These are phyloP conservation scores for Mnemiopsis leidyi DNA, from an alignment of 37 sponge, comb jelly and placozoan genomes.

Conservation along the genomic window DNA sequence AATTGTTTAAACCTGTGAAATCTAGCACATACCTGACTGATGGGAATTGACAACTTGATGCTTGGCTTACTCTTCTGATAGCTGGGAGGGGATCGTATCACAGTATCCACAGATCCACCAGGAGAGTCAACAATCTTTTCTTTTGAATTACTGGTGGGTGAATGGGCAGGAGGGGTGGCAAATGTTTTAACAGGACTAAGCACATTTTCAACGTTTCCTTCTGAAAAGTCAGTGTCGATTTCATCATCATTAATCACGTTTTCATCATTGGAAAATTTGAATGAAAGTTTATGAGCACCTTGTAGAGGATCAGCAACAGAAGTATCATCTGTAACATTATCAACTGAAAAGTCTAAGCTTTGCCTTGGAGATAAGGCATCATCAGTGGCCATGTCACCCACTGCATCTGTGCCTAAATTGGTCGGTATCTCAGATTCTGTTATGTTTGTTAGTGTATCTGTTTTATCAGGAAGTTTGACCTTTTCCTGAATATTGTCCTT, in stretches of 20 bases:
- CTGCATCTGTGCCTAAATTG: not conserved
- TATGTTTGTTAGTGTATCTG: conserved; percentile 47
- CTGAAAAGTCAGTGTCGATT: not conserved
- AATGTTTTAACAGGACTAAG: not conserved
- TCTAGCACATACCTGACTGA: not conserved
- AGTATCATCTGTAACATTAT: not conserved
- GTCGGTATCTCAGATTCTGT: conserved; percentile 31
- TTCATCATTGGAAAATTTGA: not conserved
- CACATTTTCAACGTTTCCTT: conserved; percentile 18
- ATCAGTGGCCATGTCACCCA: not conserved
- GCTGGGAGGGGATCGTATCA: not conserved
- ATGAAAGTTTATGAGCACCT: not conserved
- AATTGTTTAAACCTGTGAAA: too few species aligned
- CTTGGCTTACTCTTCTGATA: not conserved
- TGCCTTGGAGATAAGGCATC: not conserved
- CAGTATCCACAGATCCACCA: conserved; percentile 40
- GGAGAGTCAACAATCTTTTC: conserved; percentile 26
- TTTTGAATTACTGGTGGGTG: not conserved
- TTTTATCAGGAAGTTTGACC: not conserved
- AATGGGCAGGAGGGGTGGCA: not conserved
- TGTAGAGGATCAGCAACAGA: conserved; percentile 16
- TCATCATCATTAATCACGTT: not conserved
- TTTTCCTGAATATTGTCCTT: not conserved
- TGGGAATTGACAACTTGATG: not conserved
- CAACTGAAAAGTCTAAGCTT: not conserved